Conservation (phyloP, 2,888 invertebrate species). For the Dichetophora obliterata region DNA sequence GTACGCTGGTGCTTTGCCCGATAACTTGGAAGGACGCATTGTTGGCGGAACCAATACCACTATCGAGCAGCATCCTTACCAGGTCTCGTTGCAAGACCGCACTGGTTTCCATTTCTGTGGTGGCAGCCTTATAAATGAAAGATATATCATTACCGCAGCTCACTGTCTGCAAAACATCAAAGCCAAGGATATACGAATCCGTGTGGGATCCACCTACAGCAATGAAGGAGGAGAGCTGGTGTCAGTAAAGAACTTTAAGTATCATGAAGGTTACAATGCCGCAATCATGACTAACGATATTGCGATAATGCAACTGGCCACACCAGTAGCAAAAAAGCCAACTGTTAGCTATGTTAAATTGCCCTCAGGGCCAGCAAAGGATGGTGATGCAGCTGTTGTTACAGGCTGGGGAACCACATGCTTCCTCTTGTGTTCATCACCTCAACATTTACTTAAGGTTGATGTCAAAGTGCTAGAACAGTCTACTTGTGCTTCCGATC, state of each 20-base stretch:
- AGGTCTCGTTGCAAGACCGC: constrained; percentile 68
- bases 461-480: constrained; percentile 53
- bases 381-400: constrained; percentile 60
- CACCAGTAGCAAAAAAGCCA: constrained; percentile 55
- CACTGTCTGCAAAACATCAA: constrained; percentile 62
- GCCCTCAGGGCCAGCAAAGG: constrained; percentile 53
- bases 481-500: constrained; percentile 43
- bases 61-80: constrained; percentile 69
- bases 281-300: constrained; percentile 67
- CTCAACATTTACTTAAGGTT: constrained; percentile 51
- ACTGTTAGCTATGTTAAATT: constrained; percentile 55
- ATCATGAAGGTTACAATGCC: constrained; percentile 62
- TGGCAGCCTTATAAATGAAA: constrained; percentile 66
- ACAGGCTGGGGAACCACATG: constrained; percentile 67
- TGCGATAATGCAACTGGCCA: constrained; percentile 64
- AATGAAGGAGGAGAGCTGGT: constrained; percentile 66
- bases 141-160: constrained; percentile 69
- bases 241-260: constrained; percentile 59
- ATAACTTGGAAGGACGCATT: constrained; percentile 63
- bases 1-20: constrained; percentile 47
- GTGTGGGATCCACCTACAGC: constrained; percentile 65
- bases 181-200: constrained; percentile 56
- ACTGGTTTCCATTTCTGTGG: constrained; percentile 69
- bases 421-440: too few species aligned
- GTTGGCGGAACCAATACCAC: constrained; percentile 68